Evolutionary conservation across 2,797 vertebrate species (phyloP), one percentile per base, ranked within the genome.

Genomic region (Craterocephalus amniculus): DNA sequence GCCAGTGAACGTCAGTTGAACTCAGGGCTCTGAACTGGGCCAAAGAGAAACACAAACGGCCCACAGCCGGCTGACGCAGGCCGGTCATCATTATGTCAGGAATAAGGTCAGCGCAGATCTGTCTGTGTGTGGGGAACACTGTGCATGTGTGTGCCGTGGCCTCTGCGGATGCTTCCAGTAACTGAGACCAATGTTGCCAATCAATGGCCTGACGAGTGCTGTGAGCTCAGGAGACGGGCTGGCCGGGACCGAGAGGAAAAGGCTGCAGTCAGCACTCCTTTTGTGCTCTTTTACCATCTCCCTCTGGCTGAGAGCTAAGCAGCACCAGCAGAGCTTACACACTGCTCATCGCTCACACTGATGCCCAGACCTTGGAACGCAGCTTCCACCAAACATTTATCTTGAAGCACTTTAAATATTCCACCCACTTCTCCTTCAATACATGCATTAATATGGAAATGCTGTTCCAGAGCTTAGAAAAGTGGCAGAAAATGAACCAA

Each of bases 191-290:
- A 63, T 84, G 83, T 86, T 78, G 58, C 76, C 88, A 86, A 89
- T 91, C 87, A 89, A 83, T 87, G 78, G 72, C 36, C 83, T 86
- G 89, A 88, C 72, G 75, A 89, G 64, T 31, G 75, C 81, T 74
- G 58, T 6, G 82, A 80, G 80, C 78, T 83, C 81, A 80, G 85
- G 85, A 90, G 88, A 86, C 83, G 24, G 60, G 45, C 78, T 20
- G 72, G 70, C 72, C 70, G 8, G 69, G 70, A 68, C 52, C 67
- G 36, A 31, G 32, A 67, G 57, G 68, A 88, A 45, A 87, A 72
- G 57, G 9, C 63, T 73, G 66, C 66, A 71, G 82, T 89, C 90
- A 89, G 88, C 85, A 77, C 10, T 80, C 22, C 68, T 77, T 34
- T 51, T 55, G 59, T 12, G 31, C 66, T 72, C 54, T 36, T 67